These are phyloP conservation scores for Aleiodes sp. DNA, from an alignment of 1,140 invertebrate genomes.

Conservation along the genomic window DNA sequence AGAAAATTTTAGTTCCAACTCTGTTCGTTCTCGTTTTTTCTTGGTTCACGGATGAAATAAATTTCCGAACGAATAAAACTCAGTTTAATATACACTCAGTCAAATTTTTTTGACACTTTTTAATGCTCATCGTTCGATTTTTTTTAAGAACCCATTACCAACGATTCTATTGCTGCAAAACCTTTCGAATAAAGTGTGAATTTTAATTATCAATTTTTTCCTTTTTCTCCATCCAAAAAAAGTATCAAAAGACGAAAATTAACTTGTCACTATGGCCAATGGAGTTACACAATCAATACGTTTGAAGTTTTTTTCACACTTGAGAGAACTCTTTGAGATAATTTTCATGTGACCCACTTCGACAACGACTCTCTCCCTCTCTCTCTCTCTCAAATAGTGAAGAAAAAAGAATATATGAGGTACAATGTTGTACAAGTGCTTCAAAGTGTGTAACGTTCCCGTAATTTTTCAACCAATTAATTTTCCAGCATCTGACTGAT, in stretches of 20 bases:
- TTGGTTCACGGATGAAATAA: background rate
- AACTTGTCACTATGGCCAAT: background rate
- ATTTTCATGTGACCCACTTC: conserved; percentile 5
- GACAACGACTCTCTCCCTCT: background rate
- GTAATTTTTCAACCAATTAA: background rate
- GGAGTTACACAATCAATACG: background rate
- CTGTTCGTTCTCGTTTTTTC: no score
- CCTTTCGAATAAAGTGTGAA: no score
- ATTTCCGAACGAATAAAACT: background rate
- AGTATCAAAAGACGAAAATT: background rate
- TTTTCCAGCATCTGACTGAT: no score
- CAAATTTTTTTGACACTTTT: conserved; percentile 7
- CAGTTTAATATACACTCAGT: background rate
- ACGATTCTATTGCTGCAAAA: no score
- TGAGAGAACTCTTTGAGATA: background rate
- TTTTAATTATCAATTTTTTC: no score
- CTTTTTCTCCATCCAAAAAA: no score
- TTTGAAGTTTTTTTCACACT: background rate
- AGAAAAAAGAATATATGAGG: background rate
- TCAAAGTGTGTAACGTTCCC: background rate
- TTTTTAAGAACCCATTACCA: no score
- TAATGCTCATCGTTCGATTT: no score
- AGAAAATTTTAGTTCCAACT: no score
- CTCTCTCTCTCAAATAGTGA: no score
- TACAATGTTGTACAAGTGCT: conserved; percentile 1